phyloP scores from a whole-genome alignment of 2,797 vertebrate species.

The Cygnus olor region DNA sequence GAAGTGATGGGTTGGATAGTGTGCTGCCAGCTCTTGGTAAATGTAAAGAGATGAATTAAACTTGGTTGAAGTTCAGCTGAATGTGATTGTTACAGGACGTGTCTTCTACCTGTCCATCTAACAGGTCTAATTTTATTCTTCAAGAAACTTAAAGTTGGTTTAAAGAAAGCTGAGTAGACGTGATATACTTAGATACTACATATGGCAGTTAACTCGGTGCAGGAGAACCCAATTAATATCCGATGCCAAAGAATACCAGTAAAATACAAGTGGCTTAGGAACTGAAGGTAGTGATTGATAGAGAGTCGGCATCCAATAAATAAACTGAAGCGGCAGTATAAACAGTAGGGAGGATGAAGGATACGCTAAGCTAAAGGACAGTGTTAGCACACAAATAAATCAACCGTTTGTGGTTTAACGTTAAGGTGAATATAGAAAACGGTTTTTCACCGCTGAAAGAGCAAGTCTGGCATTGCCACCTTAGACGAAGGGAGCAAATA shows the following conservation, averaged over 20 bases:
- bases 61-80: too few relatives aligned
- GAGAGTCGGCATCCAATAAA: neutral
- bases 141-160: neutral
- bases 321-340: neutral
- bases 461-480: neutral
- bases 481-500: neutral
- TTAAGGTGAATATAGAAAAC: neutral
- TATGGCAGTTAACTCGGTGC: neutral
- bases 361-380: neutral
- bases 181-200: neutral
- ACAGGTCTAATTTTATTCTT: neutral
- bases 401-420: neutral
- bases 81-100: neutral
- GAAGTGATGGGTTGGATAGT: neutral
- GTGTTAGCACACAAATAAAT: constrained; percentile 8
- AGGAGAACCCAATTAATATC: neutral
- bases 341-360: neutral
- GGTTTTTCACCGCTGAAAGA: neutral
- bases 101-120: neutral
- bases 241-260: neutral
- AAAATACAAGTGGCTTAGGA: neutral
- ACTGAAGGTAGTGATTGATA: neutral
- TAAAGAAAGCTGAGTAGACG: neutral
- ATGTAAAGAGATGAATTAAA: neutral
- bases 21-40: neutral